Conservation (phyloP, 2,888 invertebrate species). For the Chironomus riparius region DNA sequence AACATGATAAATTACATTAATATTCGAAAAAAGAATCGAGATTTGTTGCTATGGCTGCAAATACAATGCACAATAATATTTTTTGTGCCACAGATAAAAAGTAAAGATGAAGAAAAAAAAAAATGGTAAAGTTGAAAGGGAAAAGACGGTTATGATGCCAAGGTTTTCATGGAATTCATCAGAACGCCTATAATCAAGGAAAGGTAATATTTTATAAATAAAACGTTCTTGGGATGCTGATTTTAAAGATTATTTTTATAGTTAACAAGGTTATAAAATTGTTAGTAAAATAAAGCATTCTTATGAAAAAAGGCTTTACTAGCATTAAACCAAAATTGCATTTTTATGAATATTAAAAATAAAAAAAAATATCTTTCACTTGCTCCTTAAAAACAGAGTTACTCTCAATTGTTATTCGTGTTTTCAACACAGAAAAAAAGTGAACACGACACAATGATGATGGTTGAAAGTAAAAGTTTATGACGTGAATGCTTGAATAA, state of each 20-base stretch:
- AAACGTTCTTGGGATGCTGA: no score
- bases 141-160: slow-evolving; percentile 24
- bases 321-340: no score
- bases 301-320: no score
- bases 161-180: slow-evolving; percentile 18
- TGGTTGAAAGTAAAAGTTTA: slow-evolving; percentile 26
- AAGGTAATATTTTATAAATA: neutral
- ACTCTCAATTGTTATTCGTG: no score
- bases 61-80: slow-evolving; percentile 19
- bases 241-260: no score
- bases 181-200: neutral
- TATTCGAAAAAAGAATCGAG: neutral
- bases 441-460: neutral
- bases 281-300: no score
- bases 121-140: slow-evolving; percentile 6
- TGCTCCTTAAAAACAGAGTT: no score
- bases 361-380: no score
- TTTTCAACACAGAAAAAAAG: no score
- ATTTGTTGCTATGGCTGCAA: neutral
- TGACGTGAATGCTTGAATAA: neutral
- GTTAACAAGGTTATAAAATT: no score
- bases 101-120: neutral
- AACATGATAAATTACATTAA: slow-evolving; percentile 18
- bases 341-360: no score
- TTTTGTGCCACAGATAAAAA: neutral